Evolutionary conservation across 2,113 vertebrate species (phyloP).

Genomic region (Gnathonemus echidnorhynchus): DNA sequence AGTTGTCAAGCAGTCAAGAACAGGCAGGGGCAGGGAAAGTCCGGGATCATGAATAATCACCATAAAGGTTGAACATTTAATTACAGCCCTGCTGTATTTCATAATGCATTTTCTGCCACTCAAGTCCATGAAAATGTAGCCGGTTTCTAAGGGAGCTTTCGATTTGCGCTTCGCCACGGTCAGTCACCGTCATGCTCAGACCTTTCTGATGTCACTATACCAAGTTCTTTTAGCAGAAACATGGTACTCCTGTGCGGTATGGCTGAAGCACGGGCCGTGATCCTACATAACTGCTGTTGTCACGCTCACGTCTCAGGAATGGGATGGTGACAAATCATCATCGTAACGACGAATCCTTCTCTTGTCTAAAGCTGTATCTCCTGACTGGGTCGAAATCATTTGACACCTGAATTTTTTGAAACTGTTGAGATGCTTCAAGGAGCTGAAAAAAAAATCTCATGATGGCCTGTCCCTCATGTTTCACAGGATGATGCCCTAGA

Average conservation of each 20-base stretch:
- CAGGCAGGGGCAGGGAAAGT: neutral
- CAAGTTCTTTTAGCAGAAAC: neutral
- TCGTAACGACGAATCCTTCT: neutral
- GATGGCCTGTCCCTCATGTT: neutral
- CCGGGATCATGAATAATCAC: neutral
- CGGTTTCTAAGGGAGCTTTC: neutral
- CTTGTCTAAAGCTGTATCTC: neutral
- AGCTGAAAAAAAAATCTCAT: neutral
- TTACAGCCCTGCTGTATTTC: neutral
- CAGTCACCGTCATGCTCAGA: neutral
- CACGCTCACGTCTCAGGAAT: neutral
- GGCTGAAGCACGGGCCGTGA: neutral
- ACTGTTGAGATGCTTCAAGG: neutral
- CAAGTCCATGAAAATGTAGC: neutral
- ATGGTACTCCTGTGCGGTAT: neutral
- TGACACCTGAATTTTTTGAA: neutral
- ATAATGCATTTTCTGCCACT: neutral
- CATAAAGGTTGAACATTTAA: slow-evolving; percentile 12
- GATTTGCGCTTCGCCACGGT: neutral
- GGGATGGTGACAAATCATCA: neutral
- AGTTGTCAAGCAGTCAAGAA: slow-evolving; percentile 24
- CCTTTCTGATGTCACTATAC: neutral
- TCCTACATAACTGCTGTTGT: neutral
- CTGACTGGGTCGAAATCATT: neutral
- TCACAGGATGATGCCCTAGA: neutral